Evolutionary conservation across 2,888 invertebrate species (phyloP), one percentile per base, ranked within the genome.

Genomic region (Synanthedon vespiformis): DNA sequence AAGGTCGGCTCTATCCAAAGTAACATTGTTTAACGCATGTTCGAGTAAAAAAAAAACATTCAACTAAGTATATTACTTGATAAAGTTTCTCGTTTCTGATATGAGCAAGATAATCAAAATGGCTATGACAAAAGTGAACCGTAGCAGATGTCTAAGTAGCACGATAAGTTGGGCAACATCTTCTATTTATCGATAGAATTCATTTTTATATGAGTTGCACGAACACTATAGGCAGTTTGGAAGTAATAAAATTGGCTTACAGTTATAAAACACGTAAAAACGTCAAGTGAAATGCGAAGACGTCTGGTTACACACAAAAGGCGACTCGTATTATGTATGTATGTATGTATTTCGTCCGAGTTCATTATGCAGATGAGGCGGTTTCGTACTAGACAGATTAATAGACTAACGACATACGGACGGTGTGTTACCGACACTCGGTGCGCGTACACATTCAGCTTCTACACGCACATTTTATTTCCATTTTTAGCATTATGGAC

Each of bases 211-310:
- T 34, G 8, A 10, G 34, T 34, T 8, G 8, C 34, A 34, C 34
- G 34, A 34, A 34, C 34, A 34, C 34, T 34, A 34, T 34, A 22
- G 22, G 22, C 5, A 34, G 34, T 10, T 34, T 34, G n/a, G 6
- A 44, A 44, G 44, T 14, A 44, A 44, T 44, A 44, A 44, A 44
- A n/a, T 14, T 14, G 44, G 44, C 12, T 52, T 56, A 61, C 64
- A 60, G 62, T 65, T 65, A 62, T 56, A 59, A 60, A 61, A 63
- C 58, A 58, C 57, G 58, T 60, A 65, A 67, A 67, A 67, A 67
- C 54, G 64, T 66, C 65, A 60, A 58, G 63, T 65, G 59, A 62
- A 67, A 58, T 60, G 64, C 59, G 54, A 40, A 51, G 52, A 55
- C 52, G 51, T 54, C 53, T 34, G 44, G n/a, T 50, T 53, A 54